Evolutionary conservation across 2,888 invertebrate species (phyloP).

Genomic region (Acronicta psi): DNA sequence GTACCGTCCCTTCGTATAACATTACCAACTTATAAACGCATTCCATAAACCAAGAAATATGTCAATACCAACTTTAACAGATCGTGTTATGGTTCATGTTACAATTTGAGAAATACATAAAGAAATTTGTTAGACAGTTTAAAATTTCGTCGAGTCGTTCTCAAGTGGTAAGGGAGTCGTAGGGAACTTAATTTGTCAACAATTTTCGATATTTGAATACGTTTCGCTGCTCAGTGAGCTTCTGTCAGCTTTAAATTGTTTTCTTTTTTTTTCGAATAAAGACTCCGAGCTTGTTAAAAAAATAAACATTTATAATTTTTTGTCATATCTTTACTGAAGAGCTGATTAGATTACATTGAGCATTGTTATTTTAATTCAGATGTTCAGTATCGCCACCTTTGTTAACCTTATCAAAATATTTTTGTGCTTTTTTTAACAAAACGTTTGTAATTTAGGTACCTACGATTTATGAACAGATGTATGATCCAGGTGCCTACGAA

Average conservation of each 20-base stretch:
- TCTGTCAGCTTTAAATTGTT: slow-evolving; percentile 87
- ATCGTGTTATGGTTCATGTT: slow-evolving; percentile 36
- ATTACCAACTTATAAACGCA: slow-evolving; percentile 62
- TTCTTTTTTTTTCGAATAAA: slow-evolving; percentile 79
- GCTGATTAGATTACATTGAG: slow-evolving; percentile 46
- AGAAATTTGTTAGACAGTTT: slow-evolving; percentile 65
- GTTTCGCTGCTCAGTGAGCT: slow-evolving; percentile 87
- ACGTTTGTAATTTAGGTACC: too few relatives aligned
- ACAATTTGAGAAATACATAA: slow-evolving; percentile 13
- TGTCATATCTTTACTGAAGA: slow-evolving; percentile 46
- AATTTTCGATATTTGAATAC: slow-evolving; percentile 89
- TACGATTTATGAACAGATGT: too few relatives aligned
- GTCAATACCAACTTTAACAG: slow-evolving; percentile 55
- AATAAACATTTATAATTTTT: slow-evolving; percentile 50
- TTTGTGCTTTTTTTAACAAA: too few relatives aligned
- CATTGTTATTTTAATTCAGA: slow-evolving; percentile 33
- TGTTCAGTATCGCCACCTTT: slow-evolving; percentile 17
- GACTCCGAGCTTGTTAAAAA: slow-evolving; percentile 61
- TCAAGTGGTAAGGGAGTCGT: slow-evolving; percentile 87
- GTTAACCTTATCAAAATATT: neutral
- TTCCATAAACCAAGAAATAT: slow-evolving; percentile 21
- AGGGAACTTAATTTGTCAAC: slow-evolving; percentile 89
- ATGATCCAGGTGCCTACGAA: too few relatives aligned
- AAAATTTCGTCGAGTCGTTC: slow-evolving; percentile 83
- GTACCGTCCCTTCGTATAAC: slow-evolving; percentile 83